A percentile compares a stretch with the other conserved stretches of the same genome.
Evolutionary conservation across 2,797 vertebrate genomes (phyloP).

Genomic region (Sparidentex hasta): DNA sequence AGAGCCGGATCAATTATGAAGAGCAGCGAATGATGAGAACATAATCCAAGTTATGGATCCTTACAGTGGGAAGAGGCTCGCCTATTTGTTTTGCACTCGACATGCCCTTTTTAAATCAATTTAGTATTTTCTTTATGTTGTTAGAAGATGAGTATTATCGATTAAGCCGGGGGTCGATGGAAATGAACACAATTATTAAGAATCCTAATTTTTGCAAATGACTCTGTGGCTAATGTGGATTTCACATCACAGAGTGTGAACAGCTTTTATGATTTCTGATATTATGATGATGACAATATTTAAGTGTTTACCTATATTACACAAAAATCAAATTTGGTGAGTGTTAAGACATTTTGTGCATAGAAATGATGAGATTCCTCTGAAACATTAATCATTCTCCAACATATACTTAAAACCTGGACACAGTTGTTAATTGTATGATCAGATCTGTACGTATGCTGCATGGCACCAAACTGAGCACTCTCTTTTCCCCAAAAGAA

Average conservation of each 20-base stretch:
- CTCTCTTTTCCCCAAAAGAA: background rate
- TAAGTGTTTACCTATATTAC: too few relatives aligned
- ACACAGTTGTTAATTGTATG: background rate
- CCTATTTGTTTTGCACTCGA: slow-evolving; percentile 28
- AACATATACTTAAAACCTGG: background rate
- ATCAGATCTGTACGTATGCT: background rate
- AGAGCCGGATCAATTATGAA: slow-evolving; percentile 47
- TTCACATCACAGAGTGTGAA: slow-evolving; percentile 5
- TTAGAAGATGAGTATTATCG: slow-evolving; percentile 32
- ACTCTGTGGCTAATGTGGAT: slow-evolving; percentile 6
- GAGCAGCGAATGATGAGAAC: slow-evolving; percentile 35
- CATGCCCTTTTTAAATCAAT: slow-evolving; percentile 48
- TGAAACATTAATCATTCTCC: background rate
- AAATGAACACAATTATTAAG: slow-evolving; percentile 26
- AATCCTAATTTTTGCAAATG: slow-evolving; percentile 7
- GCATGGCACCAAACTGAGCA: background rate
- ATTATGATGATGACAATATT: too few relatives aligned
- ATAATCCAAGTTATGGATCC: slow-evolving; percentile 52
- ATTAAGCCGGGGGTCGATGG: slow-evolving; percentile 27
- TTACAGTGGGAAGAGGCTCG: slow-evolving; percentile 29
- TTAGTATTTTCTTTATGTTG: slow-evolving; percentile 45
- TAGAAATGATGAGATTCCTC: background rate
- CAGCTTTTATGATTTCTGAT: background rate
- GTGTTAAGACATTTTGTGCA: background rate
- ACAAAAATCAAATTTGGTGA: background rate